Base-by-base conservation (phyloP, 2,888 invertebrate species). In the Amorpha juglandis region DNA sequence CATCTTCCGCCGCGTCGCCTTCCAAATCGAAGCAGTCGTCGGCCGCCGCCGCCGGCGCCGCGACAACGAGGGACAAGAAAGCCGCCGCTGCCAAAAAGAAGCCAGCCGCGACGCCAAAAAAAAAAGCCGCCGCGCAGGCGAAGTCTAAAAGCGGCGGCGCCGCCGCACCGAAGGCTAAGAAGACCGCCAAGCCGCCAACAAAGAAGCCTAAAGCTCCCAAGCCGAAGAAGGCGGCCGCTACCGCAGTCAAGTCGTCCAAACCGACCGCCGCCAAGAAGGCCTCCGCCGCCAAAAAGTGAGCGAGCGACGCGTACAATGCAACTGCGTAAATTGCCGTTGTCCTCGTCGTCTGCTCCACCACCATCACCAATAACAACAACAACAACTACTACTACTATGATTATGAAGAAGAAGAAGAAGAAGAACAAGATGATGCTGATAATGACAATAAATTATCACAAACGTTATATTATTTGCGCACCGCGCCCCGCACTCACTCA, bases 161-260 rank as follows among this genome's bases (percentile, higher is more conserved):
- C 68, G 78, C 80, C 69, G 78, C 83, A 7, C 75, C 82, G 0
- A 84, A 85, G 47, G 86, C 83, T 35, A 83, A 85, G 52, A 52
- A 52, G 14, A 14, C 52, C 52, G 27, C 52, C 27, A 52, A 83
- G 42, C 88, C 89, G 47, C 80, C 86, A 1, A 79, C 84, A 70
- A 86, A 84, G 68, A 89, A 87, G 63, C 84, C 88, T 0, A 90
- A 84, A 69, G 81, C 88, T 2, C 87, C 89, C 9, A 89, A 87
- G 66, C 84, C 88, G 11, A 87, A 86, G 74, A 87, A 79, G 74
- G 78, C 78, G 27, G 52, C 52, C 27, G 52, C 52, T 1, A 14
- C 52, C 52, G 70, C 78, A 63, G 74, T 71, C 64, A 73, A 76
- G 9, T 70, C 78, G 33, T 75, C 79, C 63, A 78, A 75, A 68